Evolutionary conservation across 2,113 vertebrate genomes (phyloP), one percentile per base, ranked within the genome.

Genomic region (Neotoma lepida): DNA sequence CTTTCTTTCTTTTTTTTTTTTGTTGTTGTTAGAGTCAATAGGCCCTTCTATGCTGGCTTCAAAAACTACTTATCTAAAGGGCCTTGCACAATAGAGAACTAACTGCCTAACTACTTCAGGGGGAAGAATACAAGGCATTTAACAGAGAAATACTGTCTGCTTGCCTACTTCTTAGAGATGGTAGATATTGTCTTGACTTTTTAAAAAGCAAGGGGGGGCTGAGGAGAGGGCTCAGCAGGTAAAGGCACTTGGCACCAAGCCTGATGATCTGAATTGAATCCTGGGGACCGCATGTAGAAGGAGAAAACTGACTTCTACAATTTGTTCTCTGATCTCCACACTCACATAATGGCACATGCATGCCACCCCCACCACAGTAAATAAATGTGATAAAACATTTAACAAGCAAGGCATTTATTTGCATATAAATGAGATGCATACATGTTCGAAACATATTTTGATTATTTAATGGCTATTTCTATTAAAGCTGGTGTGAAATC

Each of bases 1-100:
- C 15, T 39, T 41, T 28, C 35, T 81, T 49, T 81, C 33, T 56
- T 86, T 94, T 80, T 74, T 86, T 95, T 90, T 95, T 41, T 86
- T 92, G n/a, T 96, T 97, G 96, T 96, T 97, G 84, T 91, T 95
- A 95, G 91, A 97, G 91, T 96, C 96, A 96, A 94, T 96, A 95
- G 94, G 61, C 91, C 54, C 81, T 88, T 97, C 96, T 93, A 77
- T 39, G 28, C 91, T 28, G 90, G 95, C 94, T 96, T 97, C 93
- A 97, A 95, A 97, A 97, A 77, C 71, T 85, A 63, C 94, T 91
- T 95, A 96, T 97, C 96, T 95, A 90, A 97, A 97, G 95, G 89
- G 39, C 91, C 70, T 94, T 61, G 13, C 76, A 96, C 58, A 95
- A 96, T 95, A 77, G 90, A 93, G 93, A 95, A 84, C 73, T 71